Evolutionary conservation across 1,140 invertebrate genomes (phyloP), one percentile per base, ranked within the genome.

Genomic region (Trichonephila inaurata): DNA sequence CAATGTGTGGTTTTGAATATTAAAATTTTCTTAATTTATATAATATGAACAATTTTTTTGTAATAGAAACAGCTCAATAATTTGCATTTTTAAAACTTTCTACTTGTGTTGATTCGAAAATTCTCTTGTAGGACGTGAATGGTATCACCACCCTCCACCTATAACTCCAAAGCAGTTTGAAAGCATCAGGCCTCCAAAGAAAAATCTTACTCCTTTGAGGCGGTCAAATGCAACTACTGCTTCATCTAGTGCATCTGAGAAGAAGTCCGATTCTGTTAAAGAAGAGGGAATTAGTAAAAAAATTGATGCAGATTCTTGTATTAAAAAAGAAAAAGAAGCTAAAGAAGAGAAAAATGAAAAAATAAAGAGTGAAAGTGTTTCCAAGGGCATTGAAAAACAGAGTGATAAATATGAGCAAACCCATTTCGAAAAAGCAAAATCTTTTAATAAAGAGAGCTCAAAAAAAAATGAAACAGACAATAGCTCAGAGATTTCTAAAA

Each of bases 141-240:
- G 87, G 51, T 72, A 92, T 94, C 91, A 88, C 88, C 95, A 94
- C 66, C 95, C 96, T 95, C 95, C 95, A 61, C 96, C 96, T n/a
- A 95, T 96, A 51, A 94, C 96, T 12, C 94, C 95, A 66, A 95
- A 96, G 72, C 95, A 96, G 91, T 95, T 95, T 12, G 95, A 96
- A 93, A 96, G 94, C 95, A 95, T 86, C 86, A 94, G 33, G 94
- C 95, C 66, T 88, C 95, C 77, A 93, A 96, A 95, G 40, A 96
- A 95, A 92, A 96, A 95, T 90, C 95, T 96, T 72, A 96, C 95
- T 5, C 95, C 96, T 24, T 94, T 96, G 61, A 96, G 96, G 94
- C 94, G 96, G 40, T 95, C 95, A 94, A 95, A 95, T 60, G 95
- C 95, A 14, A 95, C 95, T 88, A 95, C 95, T 12, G 95, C 94